Conservation (phyloP, 2,113 vertebrate species). For the Dipodomys spectabilis region DNA sequence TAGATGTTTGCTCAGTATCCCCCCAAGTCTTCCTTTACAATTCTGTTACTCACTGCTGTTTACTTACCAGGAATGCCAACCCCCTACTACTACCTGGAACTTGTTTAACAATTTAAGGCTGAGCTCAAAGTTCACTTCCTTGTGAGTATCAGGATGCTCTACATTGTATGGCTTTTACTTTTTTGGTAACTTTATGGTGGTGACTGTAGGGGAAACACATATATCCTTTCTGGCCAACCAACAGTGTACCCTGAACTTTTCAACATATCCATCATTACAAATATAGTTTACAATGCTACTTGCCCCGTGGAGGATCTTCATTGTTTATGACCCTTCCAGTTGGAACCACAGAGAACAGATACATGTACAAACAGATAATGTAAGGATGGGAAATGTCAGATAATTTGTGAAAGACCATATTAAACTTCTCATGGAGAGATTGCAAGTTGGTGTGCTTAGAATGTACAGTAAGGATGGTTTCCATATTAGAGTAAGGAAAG, state of each 20-base stretch:
- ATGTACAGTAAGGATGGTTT: background rate
- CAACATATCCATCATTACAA: background rate
- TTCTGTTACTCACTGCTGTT: background rate
- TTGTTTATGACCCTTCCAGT: background rate
- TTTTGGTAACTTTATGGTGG: background rate
- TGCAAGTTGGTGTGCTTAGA: background rate
- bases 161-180: background rate
- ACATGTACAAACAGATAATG: background rate
- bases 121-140: slow-evolving; percentile 32
- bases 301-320: background rate
- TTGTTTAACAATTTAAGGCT: slow-evolving; percentile 39
- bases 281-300: background rate
- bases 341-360: background rate
- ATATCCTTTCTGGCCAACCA: background rate
- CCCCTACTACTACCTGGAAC: slow-evolving; percentile 2
- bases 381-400: background rate
- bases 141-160: background rate
- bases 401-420: background rate
- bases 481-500: background rate
- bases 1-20: background rate
- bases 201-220: background rate
- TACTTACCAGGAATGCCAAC: background rate
- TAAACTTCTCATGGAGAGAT: background rate
- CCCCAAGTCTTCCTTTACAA: background rate
- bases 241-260: background rate